Evolutionary conservation across 2,113 vertebrate genomes (phyloP).

Genomic region (Melospiza melodia): DNA sequence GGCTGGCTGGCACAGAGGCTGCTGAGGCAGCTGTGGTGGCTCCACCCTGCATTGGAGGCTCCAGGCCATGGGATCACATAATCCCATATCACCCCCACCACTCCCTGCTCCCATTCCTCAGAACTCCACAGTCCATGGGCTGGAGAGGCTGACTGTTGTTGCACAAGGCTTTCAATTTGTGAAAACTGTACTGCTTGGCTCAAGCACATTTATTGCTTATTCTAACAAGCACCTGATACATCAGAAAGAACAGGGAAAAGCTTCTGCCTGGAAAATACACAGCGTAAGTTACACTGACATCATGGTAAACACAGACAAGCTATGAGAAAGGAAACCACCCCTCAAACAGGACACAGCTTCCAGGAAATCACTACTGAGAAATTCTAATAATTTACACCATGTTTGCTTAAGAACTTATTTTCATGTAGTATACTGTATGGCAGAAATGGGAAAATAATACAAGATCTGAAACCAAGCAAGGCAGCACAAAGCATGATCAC

Average conservation of each 20-base stretch:
- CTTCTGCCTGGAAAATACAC: not conserved
- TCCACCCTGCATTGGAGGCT: not conserved
- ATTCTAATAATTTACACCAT: not conserved
- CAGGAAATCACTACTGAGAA: not conserved
- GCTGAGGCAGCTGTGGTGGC: not conserved
- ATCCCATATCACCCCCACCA: rapidly evolving
- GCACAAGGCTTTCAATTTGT: not conserved
- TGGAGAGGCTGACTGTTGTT: rapidly evolving
- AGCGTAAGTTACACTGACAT: not conserved
- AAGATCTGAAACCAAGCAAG: not conserved
- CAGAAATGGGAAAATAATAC: not conserved
- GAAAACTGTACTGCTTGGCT: not conserved
- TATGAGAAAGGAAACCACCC: not conserved
- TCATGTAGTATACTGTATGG: not conserved
- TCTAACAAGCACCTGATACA: not conserved
- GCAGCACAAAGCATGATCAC: not conserved
- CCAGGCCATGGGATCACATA: not conserved
- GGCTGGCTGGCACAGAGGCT: not conserved
- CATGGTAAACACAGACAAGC: not conserved
- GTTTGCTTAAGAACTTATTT: not conserved
- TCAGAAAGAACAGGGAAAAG: not conserved
- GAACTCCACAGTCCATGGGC: not conserved
- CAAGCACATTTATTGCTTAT: not conserved
- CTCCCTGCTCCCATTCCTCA: not conserved
- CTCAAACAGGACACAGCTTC: not conserved